These are phyloP conservation scores for Bombus pyrosoma DNA, from an alignment of 1,140 invertebrate genomes.

Conservation along the genomic window DNA sequence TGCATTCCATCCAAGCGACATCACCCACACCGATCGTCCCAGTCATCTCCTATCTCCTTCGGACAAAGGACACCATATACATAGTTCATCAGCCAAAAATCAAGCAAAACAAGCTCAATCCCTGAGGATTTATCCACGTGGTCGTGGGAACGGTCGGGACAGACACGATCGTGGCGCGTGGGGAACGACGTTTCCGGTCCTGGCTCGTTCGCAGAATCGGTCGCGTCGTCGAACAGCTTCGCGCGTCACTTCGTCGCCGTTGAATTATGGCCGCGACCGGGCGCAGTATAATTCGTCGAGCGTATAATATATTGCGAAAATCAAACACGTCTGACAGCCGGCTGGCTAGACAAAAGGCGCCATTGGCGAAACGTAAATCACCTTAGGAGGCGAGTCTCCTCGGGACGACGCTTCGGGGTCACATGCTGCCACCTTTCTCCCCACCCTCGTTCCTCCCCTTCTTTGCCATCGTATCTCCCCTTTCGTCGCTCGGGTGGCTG, in stretches of 20 bases:
- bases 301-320: constrained; percentile 72
- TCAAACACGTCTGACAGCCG: constrained; percentile 69
- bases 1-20: background rate
- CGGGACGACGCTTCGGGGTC: constrained; percentile 46
- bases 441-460: background rate
- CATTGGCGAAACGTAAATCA: constrained; percentile 75
- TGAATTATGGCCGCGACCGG: constrained; percentile 55
- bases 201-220: constrained; percentile 8
- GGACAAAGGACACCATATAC: background rate
- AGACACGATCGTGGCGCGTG: background rate
- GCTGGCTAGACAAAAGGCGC: constrained; percentile 73
- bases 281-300: constrained; percentile 62
- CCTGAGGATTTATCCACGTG: constrained; percentile 1
- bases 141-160: constrained; percentile 29
- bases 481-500: background rate
- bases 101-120: background rate
- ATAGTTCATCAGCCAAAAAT: background rate
- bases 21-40: background rate
- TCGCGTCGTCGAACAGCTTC: background rate
- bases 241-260: constrained; percentile 30
- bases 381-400: constrained; percentile 61
- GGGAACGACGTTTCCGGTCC: constrained; percentile 20
- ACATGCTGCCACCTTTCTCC: constrained; percentile 26
- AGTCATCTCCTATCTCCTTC: background rate
- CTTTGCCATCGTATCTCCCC: background rate